Evolutionary conservation across 2,113 vertebrate genomes (phyloP), one percentile per base, ranked within the genome.

Genomic region (Odobenus rosmarus): DNA sequence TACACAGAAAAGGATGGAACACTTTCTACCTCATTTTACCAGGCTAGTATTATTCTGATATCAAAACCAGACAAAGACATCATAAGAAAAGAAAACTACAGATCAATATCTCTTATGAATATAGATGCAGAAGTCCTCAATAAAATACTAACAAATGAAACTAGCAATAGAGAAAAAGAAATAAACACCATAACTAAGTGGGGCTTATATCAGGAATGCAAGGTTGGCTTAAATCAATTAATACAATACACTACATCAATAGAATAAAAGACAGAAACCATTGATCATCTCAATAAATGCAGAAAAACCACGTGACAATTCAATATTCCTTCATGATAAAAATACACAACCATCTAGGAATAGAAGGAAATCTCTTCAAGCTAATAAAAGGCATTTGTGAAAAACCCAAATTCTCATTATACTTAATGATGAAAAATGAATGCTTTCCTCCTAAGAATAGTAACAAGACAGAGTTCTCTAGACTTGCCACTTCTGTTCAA

Each of bases 301-400:
- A 87, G 62, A 84, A 93, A 93, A 87, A 46, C 28, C 83, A 57
- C 67, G 72, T 53, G 21, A 93, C 23, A 87, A 79, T 79, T 79
- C 49, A 87, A 87, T 49, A 79, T 67, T 87, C 36, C 72, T 67
- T 79, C 49, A 79, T 53, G 59, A 46, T 53, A 77, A 85, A 76
- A 51, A 76, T 79, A 46, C 10, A 93, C 28, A 69, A 79, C 10
- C 15, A 67, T 14, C 49, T 57, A n/a, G 46, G 28, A 77, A 69
- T 5, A 69, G 72, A 79, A 64, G 36, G 28, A 53, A 93, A 69
- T 36, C 33, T 93, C n/a, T 31, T 93, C n/a, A 84, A 61, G 39
- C 8, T 57, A 42, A 46, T 13, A 64, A 76, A 77, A 18, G 18
- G 71, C 19, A 79, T 79, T 49, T 67, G 26, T 79, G 36, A 93